Evolutionary conservation across 2,797 vertebrate genomes (phyloP), one percentile per base, ranked within the genome.

Genomic region (Sebastes dallii): DNA sequence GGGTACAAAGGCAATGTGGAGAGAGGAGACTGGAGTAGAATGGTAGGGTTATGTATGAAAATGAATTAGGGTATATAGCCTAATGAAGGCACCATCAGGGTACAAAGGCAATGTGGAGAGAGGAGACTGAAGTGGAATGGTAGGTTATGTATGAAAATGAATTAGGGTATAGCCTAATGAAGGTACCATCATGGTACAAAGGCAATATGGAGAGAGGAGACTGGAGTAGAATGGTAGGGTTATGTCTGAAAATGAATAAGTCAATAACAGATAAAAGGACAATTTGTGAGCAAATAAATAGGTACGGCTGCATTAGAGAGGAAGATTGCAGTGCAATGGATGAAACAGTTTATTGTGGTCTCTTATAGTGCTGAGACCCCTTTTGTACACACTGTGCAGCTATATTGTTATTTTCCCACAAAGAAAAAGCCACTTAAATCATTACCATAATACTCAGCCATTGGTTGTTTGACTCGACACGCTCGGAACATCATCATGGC

Each of bases 1-100:
- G 76, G 86, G 77, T 86, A 91, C 89, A 93, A 91, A 93, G 89
- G 84, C 87, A 82, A 70, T 54, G 69, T 79, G 81, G 74, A 90
- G 83, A 84, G 61, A 39, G 36, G 36, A 39, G 36, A 39, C 36
- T 39, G 36, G 4, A 36, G 34, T 62, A 66, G 55, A 81, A 27
- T 50, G n/a, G 20, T 27, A 58, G 78, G 78, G 52, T 72, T 83
- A 16, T 24, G 24, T 24, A 24, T 50, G 46, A 18, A 50, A 50
- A 50, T 50, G 78, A 90, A 89, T 82, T 74, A 79, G 66, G 34
- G 76, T 24, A 74, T 18, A 50, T 36, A 36, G 66, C 39, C 39
- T 88, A 71, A 89, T 90, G 88, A 87, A 91, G 89, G 79, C 86
- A 86, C 66, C 58, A 42, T 42, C 39, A 34, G 76, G 86, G 77